Evolutionary conservation across 2,888 invertebrate species (phyloP), one percentile per base, ranked within the genome.

Genomic region (Acrocyrtus sp.): DNA sequence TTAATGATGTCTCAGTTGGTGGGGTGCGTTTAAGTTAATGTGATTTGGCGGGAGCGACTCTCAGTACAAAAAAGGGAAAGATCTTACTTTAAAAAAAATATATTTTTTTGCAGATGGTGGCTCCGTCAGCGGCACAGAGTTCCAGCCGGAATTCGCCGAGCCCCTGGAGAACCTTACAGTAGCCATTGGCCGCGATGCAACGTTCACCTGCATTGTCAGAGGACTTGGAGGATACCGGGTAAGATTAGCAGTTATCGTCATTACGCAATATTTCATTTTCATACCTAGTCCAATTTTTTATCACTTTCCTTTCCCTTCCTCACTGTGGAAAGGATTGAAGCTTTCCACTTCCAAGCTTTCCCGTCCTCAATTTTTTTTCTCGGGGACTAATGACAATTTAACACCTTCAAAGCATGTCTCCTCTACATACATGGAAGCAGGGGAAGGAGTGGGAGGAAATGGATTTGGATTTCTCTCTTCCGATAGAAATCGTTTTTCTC

Each of bases 151-250:
- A 85, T 95, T 95, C 83, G 90, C 90, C 70, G 92, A 92, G 82
- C 91, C 92, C 47, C 89, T 95, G 83, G 88, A 89, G 81, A 95
- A 95, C 87, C 87, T 94, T 81, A 94, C 94, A 67, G 89, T 95
- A 68, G 89, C 94, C 61, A 88, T 93, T 74, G 94, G 94, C 75
- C 88, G 95, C 83, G 94, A 95, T 85, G 94, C 94, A 72, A 92
- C 91, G 74, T 93, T 95, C 84, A 91, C 91, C 83, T 95, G 95
- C 85, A 87, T 91, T 83, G 94, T 95, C 66, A 90, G 91, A 83
- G 92, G 94, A 85, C 88, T 95, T 80, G 94, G 94, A 65, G 93
- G 94, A 82, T 95, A 94, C 86, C 90, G 94, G 87, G 95, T 95
- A 88, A 89, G 90, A 88, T 39, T n/a, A n/a, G n/a, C n/a, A n/a